Conservation (phyloP, 2,888 invertebrate genomes). For the Acanthosepion pharaonis region DNA sequence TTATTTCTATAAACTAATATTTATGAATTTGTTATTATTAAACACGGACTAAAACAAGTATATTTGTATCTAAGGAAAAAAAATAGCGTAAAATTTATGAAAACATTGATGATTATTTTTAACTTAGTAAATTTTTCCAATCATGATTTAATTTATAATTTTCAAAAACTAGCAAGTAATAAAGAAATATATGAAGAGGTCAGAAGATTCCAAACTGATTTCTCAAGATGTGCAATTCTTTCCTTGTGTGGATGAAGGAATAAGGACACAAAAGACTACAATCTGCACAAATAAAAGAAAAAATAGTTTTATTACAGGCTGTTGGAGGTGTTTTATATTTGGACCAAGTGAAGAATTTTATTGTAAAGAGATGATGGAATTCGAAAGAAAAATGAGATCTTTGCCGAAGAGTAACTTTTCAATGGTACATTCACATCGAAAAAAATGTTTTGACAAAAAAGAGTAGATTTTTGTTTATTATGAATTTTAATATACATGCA, state of each 20-base stretch:
- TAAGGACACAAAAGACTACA: not conserved
- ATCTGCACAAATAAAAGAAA: slow-evolving; percentile 15
- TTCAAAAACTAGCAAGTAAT: not conserved
- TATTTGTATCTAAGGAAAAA: not conserved
- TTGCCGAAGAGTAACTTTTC: not conserved
- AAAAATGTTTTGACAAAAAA: not conserved
- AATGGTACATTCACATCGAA: not conserved
- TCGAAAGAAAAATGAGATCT: slow-evolving; percentile 33
- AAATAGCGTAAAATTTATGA: not conserved
- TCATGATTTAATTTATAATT: not conserved
- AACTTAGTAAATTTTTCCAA: not conserved
- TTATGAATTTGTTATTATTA: not conserved
- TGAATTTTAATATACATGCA: not conserved
- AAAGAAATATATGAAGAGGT: not conserved
- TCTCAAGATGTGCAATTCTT: not conserved
- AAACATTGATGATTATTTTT: no score
- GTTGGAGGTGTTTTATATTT: not conserved
- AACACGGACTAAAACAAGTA: not conserved
- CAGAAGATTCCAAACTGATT: not conserved
- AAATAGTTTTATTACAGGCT: not conserved
- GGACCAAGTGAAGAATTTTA: slow-evolving; percentile 33
- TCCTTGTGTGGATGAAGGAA: not conserved
- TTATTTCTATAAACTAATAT: not conserved
- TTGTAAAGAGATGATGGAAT: not conserved
- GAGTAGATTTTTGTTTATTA: slow-evolving; percentile 33